These are phyloP conservation scores for Poecilia latipinna DNA, from an alignment of 2,113 vertebrate genomes.

Conservation along the genomic window DNA sequence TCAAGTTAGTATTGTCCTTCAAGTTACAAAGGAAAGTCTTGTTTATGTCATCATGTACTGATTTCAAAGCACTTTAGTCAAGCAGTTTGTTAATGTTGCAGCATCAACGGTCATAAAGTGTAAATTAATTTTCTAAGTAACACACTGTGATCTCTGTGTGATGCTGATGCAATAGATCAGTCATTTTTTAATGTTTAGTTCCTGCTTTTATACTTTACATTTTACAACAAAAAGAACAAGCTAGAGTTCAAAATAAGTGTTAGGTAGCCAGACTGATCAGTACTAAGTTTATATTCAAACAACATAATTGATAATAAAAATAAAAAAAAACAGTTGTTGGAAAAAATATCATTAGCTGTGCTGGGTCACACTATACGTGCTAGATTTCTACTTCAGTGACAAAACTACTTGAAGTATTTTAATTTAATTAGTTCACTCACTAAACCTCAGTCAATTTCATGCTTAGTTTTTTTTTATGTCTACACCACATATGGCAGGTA, in stretches of 20 bases:
- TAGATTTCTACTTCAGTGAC: neutral
- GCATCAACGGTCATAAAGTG: conserved; percentile 1
- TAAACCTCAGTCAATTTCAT: neutral
- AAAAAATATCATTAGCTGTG: too few relatives aligned
- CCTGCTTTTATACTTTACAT: neutral
- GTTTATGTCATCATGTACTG: neutral
- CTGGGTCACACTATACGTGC: too few relatives aligned
- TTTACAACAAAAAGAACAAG: neutral
- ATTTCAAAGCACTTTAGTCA: neutral
- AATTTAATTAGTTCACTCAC: conserved; percentile 3
- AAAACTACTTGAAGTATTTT: neutral
- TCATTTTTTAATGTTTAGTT: neutral
- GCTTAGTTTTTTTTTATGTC: neutral
- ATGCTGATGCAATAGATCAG: neutral
- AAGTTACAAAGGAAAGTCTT: conserved; percentile 7
- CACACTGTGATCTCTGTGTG: neutral
- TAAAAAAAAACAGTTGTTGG: too few relatives aligned
- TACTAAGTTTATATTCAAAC: too few relatives aligned
- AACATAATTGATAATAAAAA: too few relatives aligned
- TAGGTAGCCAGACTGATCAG: neutral
- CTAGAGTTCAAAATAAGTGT: neutral
- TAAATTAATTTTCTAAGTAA: neutral
- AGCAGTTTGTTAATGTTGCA: neutral
- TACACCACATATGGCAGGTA: neutral
- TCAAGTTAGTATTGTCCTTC: conserved; percentile 15